Evolutionary conservation across 2,113 vertebrate genomes (phyloP).

Genomic region (Podarcis muralis): DNA sequence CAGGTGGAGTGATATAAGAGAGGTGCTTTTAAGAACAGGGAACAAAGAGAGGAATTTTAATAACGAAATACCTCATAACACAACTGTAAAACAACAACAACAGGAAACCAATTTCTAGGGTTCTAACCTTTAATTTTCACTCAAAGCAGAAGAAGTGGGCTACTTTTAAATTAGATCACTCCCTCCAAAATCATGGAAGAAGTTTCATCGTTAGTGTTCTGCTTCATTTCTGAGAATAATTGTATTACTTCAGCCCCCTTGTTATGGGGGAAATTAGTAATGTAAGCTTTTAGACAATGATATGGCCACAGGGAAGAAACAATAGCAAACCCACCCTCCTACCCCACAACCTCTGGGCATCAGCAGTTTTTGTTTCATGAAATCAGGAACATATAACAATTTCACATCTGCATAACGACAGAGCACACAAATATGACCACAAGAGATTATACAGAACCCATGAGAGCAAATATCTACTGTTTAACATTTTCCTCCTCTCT

Average conservation of each 20-base stretch:
- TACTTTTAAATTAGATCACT: neutral
- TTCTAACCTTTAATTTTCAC: neutral
- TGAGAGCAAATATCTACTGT: slow-evolving; percentile 66
- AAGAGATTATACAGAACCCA: slow-evolving; percentile 62
- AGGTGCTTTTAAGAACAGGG: neutral
- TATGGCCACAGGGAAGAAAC: neutral
- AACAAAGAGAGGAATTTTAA: neutral
- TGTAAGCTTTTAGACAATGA: slow-evolving; percentile 2
- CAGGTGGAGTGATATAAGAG: neutral
- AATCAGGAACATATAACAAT: slow-evolving; percentile 47
- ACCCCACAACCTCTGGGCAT: slow-evolving; percentile 25
- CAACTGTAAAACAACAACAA: neutral
- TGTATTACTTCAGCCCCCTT: slow-evolving; percentile 21
- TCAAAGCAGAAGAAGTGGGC: neutral
- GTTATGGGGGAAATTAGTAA: slow-evolving; percentile 14
- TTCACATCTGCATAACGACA: slow-evolving; percentile 30
- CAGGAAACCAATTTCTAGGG: neutral
- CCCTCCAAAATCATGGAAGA: slow-evolving; percentile 11
- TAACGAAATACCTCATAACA: neutral
- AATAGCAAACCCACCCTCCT: neutral
- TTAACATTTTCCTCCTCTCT: slow-evolving; percentile 52
- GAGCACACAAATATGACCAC: slow-evolving; percentile 35
- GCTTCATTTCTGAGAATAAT: slow-evolving; percentile 15
- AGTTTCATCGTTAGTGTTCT: neutral
- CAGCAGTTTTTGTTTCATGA: slow-evolving; percentile 40